Percentiles rank a stretch among this genome's conserved stretches.
phyloP scores from a whole-genome alignment of 1,140 invertebrate genomes.

The Ooceraea biroi region DNA sequence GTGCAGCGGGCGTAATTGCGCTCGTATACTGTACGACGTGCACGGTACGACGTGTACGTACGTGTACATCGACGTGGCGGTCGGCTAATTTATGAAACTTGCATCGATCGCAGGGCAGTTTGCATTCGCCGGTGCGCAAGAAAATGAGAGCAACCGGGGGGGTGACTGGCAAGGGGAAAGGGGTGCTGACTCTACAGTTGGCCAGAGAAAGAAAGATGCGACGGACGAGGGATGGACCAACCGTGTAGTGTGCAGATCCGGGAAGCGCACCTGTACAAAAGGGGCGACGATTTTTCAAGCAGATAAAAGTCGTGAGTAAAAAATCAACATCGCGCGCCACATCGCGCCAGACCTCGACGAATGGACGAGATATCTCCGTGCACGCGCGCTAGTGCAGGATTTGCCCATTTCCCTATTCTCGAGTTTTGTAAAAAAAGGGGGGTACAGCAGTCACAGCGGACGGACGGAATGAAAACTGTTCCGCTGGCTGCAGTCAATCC shows the following conservation, averaged over 20 bases:
- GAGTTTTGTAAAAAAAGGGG: neutral
- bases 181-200: neutral
- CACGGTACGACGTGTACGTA: slow-evolving; percentile 22
- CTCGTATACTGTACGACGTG: slow-evolving; percentile 46
- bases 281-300: slow-evolving; percentile 71
- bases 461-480: slow-evolving; percentile 67
- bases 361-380: slow-evolving; percentile 65
- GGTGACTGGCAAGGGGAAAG: neutral
- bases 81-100: slow-evolving; percentile 71
- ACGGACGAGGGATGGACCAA: slow-evolving; percentile 37
- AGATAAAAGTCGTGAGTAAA: slow-evolving; percentile 71
- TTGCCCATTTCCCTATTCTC: slow-evolving; percentile 63
- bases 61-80: slow-evolving; percentile 27
- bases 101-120: slow-evolving; percentile 66
- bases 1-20: slow-evolving; percentile 51
- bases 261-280: slow-evolving; percentile 64
- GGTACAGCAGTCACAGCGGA: slow-evolving; percentile 14
- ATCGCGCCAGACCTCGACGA: slow-evolving; percentile 55
- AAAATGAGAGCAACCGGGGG: slow-evolving; percentile 18
- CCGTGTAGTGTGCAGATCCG: slow-evolving; percentile 34
- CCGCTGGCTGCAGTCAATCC: slow-evolving; percentile 25
- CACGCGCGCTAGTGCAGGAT: slow-evolving; percentile 59
- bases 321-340: slow-evolving; percentile 66
- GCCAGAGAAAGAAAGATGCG: slow-evolving; percentile 8
- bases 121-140: slow-evolving; percentile 55